Evolutionary conservation across 1,140 invertebrate genomes (phyloP), one percentile per base, ranked within the genome.

Genomic region (Drosophila ambigua): DNA sequence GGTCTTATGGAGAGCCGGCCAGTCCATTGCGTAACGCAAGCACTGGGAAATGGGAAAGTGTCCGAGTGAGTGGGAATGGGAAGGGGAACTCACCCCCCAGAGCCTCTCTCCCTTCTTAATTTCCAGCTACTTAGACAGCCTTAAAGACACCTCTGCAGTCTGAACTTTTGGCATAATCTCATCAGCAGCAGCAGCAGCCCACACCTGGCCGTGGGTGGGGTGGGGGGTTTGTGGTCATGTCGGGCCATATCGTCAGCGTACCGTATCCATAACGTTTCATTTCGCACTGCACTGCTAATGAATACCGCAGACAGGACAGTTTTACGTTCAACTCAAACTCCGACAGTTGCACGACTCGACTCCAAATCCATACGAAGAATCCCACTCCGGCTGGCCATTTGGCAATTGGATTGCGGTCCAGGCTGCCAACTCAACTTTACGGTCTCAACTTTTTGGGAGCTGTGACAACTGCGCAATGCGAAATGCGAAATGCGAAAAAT

Each of bases 361-460:
- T 53, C 26, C 61, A 23, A 44, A 7, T 57, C 45, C 46, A 39
- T 26, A 26, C 9, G 26, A 49, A 51, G 26, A 49, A 51, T 60
- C 41, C 43, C 51, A 63, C 49, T 52, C 48, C 45, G 52, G 24
- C 61, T 51, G 58, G 81, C 66, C 68, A 64, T 64, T 82, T 82
- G 74, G 78, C 74, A 85, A 85, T 85, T 85, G 82, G 82, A 87
- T 88, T 87, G 82, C 39, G 82, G 83, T 57, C 78, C 78, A 65
- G 83, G 83, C 62, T 72, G 78, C 65, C 74, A 61, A 67, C 69
- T 75, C 83, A 88, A 82, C 76, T 88, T 83, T 79, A 88, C 72
- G 72, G 75, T 67, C 67, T 49, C 26, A 89, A 79, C 55, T 88
- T 83, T 83, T 73, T 65, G 48, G 72, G 1, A 31, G 31, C 65